phyloP scores from a whole-genome alignment of 2,888 invertebrate species.

The Papilio elwesi region DNA sequence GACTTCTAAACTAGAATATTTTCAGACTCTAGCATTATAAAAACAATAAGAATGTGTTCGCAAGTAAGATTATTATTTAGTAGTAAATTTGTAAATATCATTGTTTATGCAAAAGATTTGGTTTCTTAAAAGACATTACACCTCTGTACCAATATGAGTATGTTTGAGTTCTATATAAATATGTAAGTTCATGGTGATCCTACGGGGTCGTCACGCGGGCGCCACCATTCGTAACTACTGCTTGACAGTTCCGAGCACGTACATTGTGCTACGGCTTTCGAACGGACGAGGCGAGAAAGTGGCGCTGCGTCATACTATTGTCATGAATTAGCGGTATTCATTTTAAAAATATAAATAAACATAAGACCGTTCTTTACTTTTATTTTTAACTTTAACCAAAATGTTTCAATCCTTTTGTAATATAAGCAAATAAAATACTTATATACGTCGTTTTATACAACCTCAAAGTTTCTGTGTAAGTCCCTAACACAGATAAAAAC shows the following conservation, averaged over 20 bases:
- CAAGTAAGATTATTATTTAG: too few species aligned
- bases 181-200: background rate
- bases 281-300: constrained; percentile 49
- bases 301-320: constrained; percentile 20
- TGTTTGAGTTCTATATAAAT: constrained; percentile 2
- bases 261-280: constrained; percentile 45
- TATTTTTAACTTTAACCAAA: background rate
- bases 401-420: background rate
- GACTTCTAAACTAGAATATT: too few species aligned
- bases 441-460: too few species aligned
- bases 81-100: too few species aligned
- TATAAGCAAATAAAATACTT: too few species aligned
- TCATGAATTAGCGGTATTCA: constrained; percentile 18
- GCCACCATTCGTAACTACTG: constrained; percentile 4
- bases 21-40: background rate
- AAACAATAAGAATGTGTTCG: background rate
- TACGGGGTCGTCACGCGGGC: background rate
- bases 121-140: too few species aligned
- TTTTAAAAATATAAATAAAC: background rate
- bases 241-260: constrained; percentile 54
- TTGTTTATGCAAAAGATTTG: too few species aligned
- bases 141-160: background rate
- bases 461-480: too few species aligned
- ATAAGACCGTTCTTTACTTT: background rate
- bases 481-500: too few species aligned